These are phyloP conservation scores for Drosophila malerkotliana DNA, from an alignment of 1,140 invertebrate genomes.

Conservation along the genomic window DNA sequence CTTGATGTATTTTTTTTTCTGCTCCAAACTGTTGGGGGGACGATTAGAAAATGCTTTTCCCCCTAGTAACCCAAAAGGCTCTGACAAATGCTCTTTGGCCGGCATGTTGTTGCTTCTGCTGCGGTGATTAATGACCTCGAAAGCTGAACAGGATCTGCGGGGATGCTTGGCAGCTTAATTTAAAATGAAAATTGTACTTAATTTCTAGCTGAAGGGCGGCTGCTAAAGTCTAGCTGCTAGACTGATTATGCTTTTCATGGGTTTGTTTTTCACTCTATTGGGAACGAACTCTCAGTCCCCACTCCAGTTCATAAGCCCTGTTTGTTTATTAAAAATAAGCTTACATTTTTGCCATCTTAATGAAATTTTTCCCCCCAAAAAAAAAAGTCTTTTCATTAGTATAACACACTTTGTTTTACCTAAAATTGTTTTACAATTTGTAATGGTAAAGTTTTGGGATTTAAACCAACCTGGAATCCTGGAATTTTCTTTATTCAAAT, in stretches of 20 bases:
- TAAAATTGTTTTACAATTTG: neutral
- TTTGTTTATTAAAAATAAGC: slow-evolving; percentile 29
- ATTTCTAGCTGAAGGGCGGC: slow-evolving; percentile 61
- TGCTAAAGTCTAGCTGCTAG: neutral
- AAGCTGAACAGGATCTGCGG: slow-evolving; percentile 48
- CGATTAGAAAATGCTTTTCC: slow-evolving; percentile 73
- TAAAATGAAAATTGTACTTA: slow-evolving; percentile 82
- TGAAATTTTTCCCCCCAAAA: neutral
- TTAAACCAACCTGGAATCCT: slow-evolving; percentile 17
- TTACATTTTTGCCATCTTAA: slow-evolving; percentile 20
- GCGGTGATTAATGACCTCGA: slow-evolving; percentile 77
- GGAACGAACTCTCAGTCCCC: slow-evolving; percentile 17
- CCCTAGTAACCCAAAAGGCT: slow-evolving; percentile 69
- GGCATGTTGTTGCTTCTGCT: slow-evolving; percentile 59
- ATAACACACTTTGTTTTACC: too few relatives aligned
- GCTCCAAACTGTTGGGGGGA: slow-evolving; percentile 6
- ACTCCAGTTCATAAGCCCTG: slow-evolving; percentile 7
- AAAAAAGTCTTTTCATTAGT: neutral
- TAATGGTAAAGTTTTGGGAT: slow-evolving; percentile 26
- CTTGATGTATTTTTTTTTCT: slow-evolving; percentile 26
- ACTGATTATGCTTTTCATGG: slow-evolving; percentile 48
- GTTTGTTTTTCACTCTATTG: slow-evolving; percentile 26
- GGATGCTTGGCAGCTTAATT: slow-evolving; percentile 73
- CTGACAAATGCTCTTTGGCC: slow-evolving; percentile 73
- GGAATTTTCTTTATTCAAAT: slow-evolving; percentile 9